Evolutionary conservation across 2,797 vertebrate genomes (phyloP).

Genomic region (Diplodus sargus): DNA sequence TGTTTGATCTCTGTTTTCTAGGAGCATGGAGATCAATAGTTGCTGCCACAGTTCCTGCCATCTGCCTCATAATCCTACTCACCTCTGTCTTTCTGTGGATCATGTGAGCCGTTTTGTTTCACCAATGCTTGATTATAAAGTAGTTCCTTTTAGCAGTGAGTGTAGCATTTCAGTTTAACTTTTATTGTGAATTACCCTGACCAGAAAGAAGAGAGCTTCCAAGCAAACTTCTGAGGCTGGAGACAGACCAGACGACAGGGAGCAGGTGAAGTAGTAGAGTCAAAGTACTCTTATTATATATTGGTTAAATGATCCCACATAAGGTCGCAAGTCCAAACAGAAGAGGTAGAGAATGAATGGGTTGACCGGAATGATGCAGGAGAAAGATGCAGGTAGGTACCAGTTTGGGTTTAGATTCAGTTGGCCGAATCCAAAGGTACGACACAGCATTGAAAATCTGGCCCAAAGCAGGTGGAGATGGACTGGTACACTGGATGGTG

Average conservation of each 20-base stretch:
- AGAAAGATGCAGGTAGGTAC: no score
- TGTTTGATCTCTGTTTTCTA: background rate
- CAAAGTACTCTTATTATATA: no score
- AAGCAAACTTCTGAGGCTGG: background rate
- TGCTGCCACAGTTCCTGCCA: background rate
- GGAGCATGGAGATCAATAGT: background rate
- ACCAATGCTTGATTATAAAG: background rate
- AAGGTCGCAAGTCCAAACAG: no score
- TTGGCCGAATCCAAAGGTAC: no score
- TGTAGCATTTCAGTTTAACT: background rate
- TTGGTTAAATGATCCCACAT: no score
- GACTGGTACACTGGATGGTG: no score
- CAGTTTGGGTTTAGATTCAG: no score
- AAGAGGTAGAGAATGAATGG: no score
- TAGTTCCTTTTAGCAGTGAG: background rate
- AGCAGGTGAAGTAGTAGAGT: background rate
- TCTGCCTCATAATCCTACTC: background rate
- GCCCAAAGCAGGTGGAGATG: no score
- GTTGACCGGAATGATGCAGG: no score
- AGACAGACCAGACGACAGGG: background rate
- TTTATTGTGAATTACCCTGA: background rate
- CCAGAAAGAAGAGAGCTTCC: constrained; percentile 7
- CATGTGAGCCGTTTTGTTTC: constrained; percentile 10
- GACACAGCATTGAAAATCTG: no score
- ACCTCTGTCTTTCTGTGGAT: background rate